phyloP scores from a whole-genome alignment of 2,113 vertebrate species.

The Gopherus flavomarginatus region DNA sequence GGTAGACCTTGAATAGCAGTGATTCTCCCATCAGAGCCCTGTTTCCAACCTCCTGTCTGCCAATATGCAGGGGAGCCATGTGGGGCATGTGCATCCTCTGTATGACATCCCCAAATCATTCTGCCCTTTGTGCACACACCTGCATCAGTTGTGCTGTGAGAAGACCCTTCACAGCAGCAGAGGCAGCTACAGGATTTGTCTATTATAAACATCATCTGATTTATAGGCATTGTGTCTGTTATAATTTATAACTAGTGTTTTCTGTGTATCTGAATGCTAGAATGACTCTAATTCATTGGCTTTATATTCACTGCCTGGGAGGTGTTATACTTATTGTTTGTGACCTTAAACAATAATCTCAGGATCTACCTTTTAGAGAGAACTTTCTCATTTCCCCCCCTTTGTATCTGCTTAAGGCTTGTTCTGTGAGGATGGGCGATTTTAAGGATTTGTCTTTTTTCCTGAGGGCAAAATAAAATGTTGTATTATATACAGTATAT shows the following conservation, averaged over 20 bases:
- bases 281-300: not conserved
- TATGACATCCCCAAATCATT: not conserved
- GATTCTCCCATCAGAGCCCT: not conserved
- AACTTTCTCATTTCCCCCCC: not conserved
- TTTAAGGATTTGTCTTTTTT: not conserved
- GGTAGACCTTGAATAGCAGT: not conserved
- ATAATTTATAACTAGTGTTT: not conserved
- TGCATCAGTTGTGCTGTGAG: not conserved
- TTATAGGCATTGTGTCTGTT: too few relatives aligned
- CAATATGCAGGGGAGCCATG: not conserved
- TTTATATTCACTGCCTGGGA: not conserved
- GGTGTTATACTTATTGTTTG: not conserved
- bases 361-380: not conserved
- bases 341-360: not conserved
- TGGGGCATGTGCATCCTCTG: not conserved
- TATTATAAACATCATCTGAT: too few relatives aligned
- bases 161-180: not conserved
- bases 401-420: not conserved
- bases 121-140: not conserved
- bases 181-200: not conserved
- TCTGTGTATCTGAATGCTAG: not conserved
- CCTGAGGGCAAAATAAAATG: not conserved
- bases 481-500: not conserved
- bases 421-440: not conserved
- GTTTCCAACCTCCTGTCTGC: not conserved